A percentile compares a stretch with the other conserved stretches of the same genome.
These are phyloP conservation scores for Arothron firmamentum DNA, from an alignment of 2,113 vertebrate species.

Conservation along the genomic window DNA sequence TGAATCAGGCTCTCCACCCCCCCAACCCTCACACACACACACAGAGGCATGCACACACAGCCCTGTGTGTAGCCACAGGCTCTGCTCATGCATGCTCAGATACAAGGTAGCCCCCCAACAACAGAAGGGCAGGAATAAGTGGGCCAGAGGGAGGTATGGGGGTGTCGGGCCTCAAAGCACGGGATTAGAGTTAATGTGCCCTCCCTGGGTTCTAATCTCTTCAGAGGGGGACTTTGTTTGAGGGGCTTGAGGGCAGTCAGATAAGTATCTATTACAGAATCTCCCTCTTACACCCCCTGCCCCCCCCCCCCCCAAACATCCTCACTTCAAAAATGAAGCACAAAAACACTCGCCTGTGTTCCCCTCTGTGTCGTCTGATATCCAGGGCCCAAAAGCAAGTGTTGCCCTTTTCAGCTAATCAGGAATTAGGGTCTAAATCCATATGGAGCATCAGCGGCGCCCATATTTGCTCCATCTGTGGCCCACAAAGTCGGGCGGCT, in stretches of 20 bases:
- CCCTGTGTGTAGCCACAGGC: constrained; percentile 70
- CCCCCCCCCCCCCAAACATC: constrained; percentile 39
- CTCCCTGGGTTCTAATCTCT: constrained; percentile 83
- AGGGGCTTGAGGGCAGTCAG: constrained; percentile 78
- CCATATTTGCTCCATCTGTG: constrained; percentile 83
- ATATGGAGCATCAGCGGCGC: constrained; percentile 66
- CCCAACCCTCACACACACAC: constrained; percentile 29
- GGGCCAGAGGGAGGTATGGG: constrained; percentile 68
- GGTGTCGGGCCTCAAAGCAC: constrained; percentile 76
- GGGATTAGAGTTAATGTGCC: constrained; percentile 86
- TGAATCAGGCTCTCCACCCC: constrained; percentile 60
- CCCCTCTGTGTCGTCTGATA: constrained; percentile 74
- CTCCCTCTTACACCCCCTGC: constrained; percentile 54
- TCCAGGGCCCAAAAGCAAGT: constrained; percentile 72
- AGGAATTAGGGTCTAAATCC: constrained; percentile 79
- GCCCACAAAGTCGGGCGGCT: constrained; percentile 70
- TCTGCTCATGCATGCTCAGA: constrained; percentile 68
- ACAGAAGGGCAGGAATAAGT: constrained; percentile 76
- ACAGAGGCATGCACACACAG: constrained; percentile 38
- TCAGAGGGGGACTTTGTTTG: constrained; percentile 82
- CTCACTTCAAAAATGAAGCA: constrained; percentile 73
- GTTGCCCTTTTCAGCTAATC: constrained; percentile 78
- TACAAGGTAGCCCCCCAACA: constrained; percentile 66
- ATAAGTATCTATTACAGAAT: constrained; percentile 87
- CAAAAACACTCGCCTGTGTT: constrained; percentile 76